A percentile compares a stretch with the other conserved stretches of the same genome.
Evolutionary conservation across 2,888 invertebrate genomes (phyloP).

Genomic region (Pterostichus niger): DNA sequence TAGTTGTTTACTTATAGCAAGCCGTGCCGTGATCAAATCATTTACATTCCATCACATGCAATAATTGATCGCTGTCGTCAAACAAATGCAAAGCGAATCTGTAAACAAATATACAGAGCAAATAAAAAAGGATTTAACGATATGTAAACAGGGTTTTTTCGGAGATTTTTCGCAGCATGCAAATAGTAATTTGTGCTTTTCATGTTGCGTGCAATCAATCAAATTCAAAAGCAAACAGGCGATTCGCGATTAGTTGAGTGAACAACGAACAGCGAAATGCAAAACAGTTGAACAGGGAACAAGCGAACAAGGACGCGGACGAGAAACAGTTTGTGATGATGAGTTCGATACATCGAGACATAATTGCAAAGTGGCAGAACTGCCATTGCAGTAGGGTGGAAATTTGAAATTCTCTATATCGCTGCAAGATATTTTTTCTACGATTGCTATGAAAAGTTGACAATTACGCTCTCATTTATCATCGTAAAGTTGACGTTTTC

Average conservation of each 20-base stretch:
- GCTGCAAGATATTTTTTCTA: too few relatives aligned
- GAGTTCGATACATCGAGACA: too few relatives aligned
- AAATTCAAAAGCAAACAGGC: slow-evolving; percentile 48
- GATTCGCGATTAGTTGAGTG: slow-evolving; percentile 59
- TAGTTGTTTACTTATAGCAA: too few relatives aligned
- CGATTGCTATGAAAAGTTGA: too few relatives aligned
- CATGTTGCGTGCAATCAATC: slow-evolving; percentile 60
- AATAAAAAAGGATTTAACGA: slow-evolving; percentile 59
- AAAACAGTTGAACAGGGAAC: slow-evolving; percentile 13
- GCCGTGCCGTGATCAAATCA: not conserved
- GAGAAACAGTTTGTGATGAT: too few relatives aligned
- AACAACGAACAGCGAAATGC: slow-evolving; percentile 37
- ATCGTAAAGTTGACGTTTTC: too few relatives aligned
- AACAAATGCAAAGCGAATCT: slow-evolving; percentile 53
- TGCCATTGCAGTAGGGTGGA: too few relatives aligned
- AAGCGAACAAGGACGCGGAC: too few relatives aligned
- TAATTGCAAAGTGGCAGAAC: too few relatives aligned
- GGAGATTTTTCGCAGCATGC: slow-evolving; percentile 34
- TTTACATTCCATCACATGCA: slow-evolving; percentile 43
- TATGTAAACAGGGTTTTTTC: slow-evolving; percentile 50
- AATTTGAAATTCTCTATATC: too few relatives aligned
- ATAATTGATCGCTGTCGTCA: slow-evolving; percentile 44
- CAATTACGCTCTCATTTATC: too few relatives aligned
- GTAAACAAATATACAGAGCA: slow-evolving; percentile 38
- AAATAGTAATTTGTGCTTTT: slow-evolving; percentile 62